A percentile compares a stretch with the other conserved stretches of the same genome.
These are phyloP conservation scores for Drosophila flavopinicola DNA, from an alignment of 2,888 invertebrate genomes.

Conservation along the genomic window DNA sequence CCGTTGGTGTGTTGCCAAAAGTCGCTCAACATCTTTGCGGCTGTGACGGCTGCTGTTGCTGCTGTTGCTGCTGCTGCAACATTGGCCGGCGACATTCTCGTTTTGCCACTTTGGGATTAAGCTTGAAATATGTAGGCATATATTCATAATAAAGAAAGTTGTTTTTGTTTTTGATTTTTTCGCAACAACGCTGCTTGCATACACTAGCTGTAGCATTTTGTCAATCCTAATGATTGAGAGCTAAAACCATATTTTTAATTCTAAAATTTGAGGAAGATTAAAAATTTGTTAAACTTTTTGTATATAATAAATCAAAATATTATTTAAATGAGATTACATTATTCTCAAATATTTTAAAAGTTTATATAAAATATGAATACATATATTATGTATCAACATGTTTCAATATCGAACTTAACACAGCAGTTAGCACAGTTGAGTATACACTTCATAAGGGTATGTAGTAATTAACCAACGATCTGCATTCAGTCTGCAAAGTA, in stretches of 20 bases:
- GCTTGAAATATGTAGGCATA: slow-evolving; percentile 66
- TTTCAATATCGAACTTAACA: background rate
- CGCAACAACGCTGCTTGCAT: slow-evolving; percentile 23
- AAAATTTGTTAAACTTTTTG: too few relatives aligned
- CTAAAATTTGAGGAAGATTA: too few relatives aligned
- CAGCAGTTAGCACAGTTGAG: background rate
- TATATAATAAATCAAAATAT: background rate
- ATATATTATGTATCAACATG: background rate
- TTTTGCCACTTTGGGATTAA: slow-evolving; percentile 79
- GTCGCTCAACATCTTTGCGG: slow-evolving; percentile 63
- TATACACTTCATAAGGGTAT: slow-evolving; percentile 19
- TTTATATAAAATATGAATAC: background rate
- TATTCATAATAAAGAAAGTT: slow-evolving; percentile 68
- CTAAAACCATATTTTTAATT: too few relatives aligned
- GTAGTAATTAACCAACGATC: slow-evolving; percentile 37
- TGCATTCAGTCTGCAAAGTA: slow-evolving; percentile 28
- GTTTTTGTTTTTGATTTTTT: slow-evolving; percentile 16
- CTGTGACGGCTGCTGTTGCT: too few relatives aligned
- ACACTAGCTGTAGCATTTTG: too few relatives aligned
- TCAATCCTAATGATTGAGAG: too few relatives aligned
- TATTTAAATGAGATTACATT: background rate
- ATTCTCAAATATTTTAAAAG: too few relatives aligned
- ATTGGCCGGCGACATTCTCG: slow-evolving; percentile 66
- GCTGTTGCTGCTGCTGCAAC: slow-evolving; percentile 59
- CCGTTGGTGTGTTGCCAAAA: slow-evolving; percentile 57